These are phyloP conservation scores for Oriolus oriolus DNA, from an alignment of 2,113 vertebrate species.

Conservation along the genomic window DNA sequence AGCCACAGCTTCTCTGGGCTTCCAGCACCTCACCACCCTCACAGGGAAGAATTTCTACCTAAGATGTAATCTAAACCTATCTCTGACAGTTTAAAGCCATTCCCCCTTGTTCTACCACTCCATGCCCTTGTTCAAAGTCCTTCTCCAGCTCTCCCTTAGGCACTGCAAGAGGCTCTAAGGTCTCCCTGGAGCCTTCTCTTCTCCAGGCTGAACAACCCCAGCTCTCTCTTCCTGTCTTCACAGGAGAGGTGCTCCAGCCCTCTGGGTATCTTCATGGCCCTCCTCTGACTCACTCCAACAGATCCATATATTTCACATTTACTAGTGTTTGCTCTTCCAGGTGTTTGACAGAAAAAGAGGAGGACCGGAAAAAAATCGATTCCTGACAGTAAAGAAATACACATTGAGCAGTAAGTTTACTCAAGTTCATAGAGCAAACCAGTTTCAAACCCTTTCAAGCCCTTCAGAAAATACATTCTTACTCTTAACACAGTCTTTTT, in stretches of 20 bases:
- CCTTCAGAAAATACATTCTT: background rate
- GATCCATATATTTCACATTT: background rate
- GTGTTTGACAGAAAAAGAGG: background rate
- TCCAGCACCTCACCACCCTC: background rate
- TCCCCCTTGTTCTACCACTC: background rate
- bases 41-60: background rate
- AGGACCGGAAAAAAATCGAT: background rate
- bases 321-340: background rate
- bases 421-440: background rate
- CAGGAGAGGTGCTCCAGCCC: background rate
- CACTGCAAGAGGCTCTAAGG: background rate
- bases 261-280: background rate
- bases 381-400: background rate
- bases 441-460: too few species aligned
- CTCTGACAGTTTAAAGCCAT: background rate
- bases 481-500: background rate
- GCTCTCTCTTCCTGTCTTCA: background rate
- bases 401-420: background rate
- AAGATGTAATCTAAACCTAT: background rate
- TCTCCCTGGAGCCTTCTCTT: background rate
- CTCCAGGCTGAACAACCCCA: background rate
- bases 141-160: background rate
- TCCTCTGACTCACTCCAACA: background rate
- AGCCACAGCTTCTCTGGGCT: background rate
- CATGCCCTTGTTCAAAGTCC: background rate